phyloP scores from a whole-genome alignment of 2,113 vertebrate species.

The Procavia capensis region DNA sequence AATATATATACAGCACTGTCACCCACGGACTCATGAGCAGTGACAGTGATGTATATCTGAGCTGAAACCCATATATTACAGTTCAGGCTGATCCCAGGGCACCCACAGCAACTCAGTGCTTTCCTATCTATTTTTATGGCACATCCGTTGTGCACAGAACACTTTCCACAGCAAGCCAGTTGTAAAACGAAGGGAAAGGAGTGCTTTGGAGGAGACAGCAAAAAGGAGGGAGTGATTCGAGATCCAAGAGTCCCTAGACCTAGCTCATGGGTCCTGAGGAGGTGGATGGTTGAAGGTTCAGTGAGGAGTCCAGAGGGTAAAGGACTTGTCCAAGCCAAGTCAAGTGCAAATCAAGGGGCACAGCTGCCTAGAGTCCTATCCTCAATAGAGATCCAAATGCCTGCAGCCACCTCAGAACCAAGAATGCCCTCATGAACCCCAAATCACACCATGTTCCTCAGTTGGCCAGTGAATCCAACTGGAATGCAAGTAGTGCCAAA shows the following conservation, averaged over 20 bases:
- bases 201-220: background rate
- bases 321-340: background rate
- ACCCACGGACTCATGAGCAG: background rate
- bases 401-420: background rate
- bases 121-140: background rate
- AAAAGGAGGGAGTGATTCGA: background rate
- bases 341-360: background rate
- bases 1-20: background rate
- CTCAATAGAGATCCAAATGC: background rate
- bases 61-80: background rate
- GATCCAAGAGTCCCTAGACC: fast-evolving
- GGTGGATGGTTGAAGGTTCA: background rate
- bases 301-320: background rate
- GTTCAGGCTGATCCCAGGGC: background rate
- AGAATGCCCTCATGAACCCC: background rate
- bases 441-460: background rate
- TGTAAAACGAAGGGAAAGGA: constrained; percentile 27
- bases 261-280: background rate
- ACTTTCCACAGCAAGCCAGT: background rate
- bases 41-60: background rate
- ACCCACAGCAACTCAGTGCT: background rate
- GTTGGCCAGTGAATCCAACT: background rate
- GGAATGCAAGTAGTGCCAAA: background rate
- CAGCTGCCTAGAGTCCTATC: background rate
- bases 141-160: background rate